phyloP scores from a whole-genome alignment of 2,113 vertebrate species.

The Sigmodon hispidus region DNA sequence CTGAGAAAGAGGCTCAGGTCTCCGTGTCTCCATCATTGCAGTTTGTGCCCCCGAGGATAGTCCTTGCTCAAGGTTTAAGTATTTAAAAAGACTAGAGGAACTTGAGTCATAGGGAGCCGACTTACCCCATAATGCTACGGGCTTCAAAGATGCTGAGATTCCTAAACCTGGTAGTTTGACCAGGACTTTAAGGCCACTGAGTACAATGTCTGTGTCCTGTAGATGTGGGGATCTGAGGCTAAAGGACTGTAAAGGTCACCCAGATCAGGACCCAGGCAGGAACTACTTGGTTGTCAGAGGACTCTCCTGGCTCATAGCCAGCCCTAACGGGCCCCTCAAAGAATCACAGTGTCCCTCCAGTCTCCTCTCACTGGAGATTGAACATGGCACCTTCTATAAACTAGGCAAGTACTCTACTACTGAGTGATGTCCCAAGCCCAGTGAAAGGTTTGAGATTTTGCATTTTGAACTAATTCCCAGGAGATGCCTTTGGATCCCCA shows the following conservation, averaged over 20 bases:
- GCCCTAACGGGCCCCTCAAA: not conserved
- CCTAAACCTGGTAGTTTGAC: not conserved
- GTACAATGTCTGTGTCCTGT: not conserved
- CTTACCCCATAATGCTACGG: not conserved
- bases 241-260: rapidly evolving
- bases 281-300: not conserved
- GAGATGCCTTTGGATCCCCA: not conserved
- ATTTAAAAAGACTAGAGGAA: rapidly evolving
- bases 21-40: too few relatives aligned
- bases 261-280: not conserved
- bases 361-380: not conserved
- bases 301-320: not conserved
- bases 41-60: not conserved
- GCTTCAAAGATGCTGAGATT: not conserved
- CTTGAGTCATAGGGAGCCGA: rapidly evolving
- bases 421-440: not conserved
- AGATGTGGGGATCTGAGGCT: not conserved
- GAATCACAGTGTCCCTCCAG: not conserved
- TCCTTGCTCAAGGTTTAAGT: not conserved
- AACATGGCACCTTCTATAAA: not conserved
- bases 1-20: rapidly evolving
- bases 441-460: not conserved
- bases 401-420: not conserved
- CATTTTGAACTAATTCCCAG: not conserved
- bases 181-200: not conserved